Evolutionary conservation across 2,797 vertebrate species (phyloP).

Genomic region (Sebastes alutus): DNA sequence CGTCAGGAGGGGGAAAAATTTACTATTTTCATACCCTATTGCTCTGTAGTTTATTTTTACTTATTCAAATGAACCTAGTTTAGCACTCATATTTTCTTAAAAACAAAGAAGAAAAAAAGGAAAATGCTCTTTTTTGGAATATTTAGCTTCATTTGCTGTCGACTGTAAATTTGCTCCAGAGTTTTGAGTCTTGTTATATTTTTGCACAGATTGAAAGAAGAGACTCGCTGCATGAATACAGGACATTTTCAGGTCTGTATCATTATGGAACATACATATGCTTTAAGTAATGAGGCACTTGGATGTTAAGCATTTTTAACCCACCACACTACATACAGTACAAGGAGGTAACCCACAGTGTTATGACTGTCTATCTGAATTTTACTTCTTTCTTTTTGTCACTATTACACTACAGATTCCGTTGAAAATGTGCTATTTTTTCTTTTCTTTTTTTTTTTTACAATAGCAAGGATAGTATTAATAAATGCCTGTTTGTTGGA

Average conservation of each 20-base stretch:
- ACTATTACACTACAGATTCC: constrained; percentile 57
- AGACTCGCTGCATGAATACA: constrained; percentile 78
- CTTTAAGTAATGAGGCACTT: constrained; percentile 55
- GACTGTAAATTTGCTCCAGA: constrained; percentile 84
- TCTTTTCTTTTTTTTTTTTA: constrained; percentile 43
- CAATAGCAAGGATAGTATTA: constrained; percentile 58
- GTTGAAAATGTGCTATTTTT: constrained; percentile 14
- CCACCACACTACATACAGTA: constrained; percentile 49
- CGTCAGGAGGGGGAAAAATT: constrained; percentile 18
- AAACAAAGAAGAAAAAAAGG: constrained; percentile 48
- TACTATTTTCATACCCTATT: constrained; percentile 98
- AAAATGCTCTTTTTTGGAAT: constrained; percentile 84
- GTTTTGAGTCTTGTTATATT: constrained; percentile 85
- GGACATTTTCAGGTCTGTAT: constrained; percentile 65
- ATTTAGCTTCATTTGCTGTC: constrained; percentile 85
- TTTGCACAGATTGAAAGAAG: constrained; percentile 85
- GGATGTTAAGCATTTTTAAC: constrained; percentile 58
- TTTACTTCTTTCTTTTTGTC: constrained; percentile 29
- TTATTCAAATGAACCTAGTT: constrained; percentile 90
- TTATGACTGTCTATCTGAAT: constrained; percentile 17
- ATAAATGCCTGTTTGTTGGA: constrained; percentile 64
- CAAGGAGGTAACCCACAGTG: constrained; percentile 15
- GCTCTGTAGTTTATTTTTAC: constrained; percentile 93
- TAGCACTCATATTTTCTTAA: constrained; percentile 91
- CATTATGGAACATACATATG: constrained; percentile 56